Conservation (phyloP, 2,888 invertebrate species). For the Mythimna pallens region DNA sequence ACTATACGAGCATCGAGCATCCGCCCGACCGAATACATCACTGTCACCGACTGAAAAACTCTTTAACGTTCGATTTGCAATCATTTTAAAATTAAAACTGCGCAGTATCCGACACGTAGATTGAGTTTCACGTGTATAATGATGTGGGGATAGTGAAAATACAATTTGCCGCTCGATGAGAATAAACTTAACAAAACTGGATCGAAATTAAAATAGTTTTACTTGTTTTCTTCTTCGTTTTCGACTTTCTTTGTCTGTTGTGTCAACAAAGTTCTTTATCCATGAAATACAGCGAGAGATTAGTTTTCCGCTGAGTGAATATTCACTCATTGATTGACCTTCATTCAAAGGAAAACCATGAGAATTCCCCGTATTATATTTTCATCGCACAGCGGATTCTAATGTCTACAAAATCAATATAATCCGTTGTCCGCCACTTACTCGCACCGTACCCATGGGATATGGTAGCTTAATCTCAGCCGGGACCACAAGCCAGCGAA, state of each 20-base stretch:
- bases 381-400: conserved; percentile 22
- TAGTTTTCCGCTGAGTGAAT: conserved; percentile 14
- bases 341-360: conserved; percentile 7
- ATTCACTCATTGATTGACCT: conserved; percentile 3
- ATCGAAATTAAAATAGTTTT: conserved; percentile 12
- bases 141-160: conserved; percentile 33
- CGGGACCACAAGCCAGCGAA: conserved; percentile 34
- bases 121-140: conserved; percentile 38
- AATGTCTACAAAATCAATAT: conserved; percentile 51
- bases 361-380: conserved; percentile 3
- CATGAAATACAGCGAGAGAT: conserved; percentile 8
- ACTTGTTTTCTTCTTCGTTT: conserved; percentile 1
- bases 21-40: conserved; percentile 66
- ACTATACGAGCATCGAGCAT: conserved; percentile 56
- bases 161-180: conserved; percentile 21
- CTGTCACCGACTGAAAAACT: conserved; percentile 68
- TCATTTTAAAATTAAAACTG: conserved; percentile 58
- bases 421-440: conserved; percentile 44
- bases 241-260: neutral
- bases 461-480: conserved; percentile 47
- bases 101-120: conserved; percentile 41
- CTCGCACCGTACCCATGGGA: conserved; percentile 38
- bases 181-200: conserved; percentile 19
- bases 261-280: neutral
- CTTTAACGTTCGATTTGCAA: conserved; percentile 63